Evolutionary conservation across 1,140 invertebrate species (phyloP).

Genomic region (Formica selysi): DNA sequence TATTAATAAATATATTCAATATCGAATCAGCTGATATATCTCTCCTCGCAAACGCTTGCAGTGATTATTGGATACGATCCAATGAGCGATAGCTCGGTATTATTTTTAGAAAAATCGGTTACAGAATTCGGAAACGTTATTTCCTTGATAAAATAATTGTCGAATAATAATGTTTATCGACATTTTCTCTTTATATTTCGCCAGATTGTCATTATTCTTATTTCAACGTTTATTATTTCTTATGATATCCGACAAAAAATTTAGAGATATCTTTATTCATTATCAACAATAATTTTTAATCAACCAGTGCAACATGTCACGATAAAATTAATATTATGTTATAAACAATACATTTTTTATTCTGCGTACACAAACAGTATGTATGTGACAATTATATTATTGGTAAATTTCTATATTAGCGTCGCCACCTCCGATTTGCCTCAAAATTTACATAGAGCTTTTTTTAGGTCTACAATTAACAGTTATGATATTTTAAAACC

Average conservation of each 20-base stretch:
- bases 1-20: slow-evolving; percentile 11
- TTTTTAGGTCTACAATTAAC: no score
- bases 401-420: no score
- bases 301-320: neutral
- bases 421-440: no score
- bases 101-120: slow-evolving; percentile 71
- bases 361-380: neutral
- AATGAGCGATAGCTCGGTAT: slow-evolving; percentile 54
- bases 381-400: neutral
- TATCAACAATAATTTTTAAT: slow-evolving; percentile 23
- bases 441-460: no score
- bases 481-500: no score
- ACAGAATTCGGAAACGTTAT: slow-evolving; percentile 5
- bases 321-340: neutral
- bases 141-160: slow-evolving; percentile 16
- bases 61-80: slow-evolving; percentile 66
- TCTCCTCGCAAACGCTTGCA: slow-evolving; percentile 2
- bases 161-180: neutral
- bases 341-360: neutral
- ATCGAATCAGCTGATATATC: slow-evolving; percentile 41
- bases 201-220: neutral
- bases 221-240: neutral
- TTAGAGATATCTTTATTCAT: neutral
- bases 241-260: neutral
- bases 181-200: neutral